Conservation (phyloP, 2,113 vertebrate genomes). For the Scytalopus superciliaris region DNA sequence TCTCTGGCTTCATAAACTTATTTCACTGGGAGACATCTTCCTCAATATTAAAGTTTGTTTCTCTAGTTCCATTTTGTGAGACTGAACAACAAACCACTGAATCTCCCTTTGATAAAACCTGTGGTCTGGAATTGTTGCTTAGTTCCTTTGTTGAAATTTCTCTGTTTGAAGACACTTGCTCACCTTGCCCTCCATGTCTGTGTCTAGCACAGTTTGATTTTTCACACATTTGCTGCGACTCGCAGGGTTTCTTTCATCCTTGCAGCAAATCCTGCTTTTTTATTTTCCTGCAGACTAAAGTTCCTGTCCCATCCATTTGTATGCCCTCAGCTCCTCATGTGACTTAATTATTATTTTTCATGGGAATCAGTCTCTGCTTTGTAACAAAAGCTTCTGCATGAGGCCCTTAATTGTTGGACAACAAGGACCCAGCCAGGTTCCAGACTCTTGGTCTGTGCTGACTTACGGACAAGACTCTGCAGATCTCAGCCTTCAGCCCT, state of each 20-base stretch:
- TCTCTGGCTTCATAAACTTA: neutral
- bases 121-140: neutral
- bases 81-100: neutral
- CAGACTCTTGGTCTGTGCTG: neutral
- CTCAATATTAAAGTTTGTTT: neutral
- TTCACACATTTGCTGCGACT: neutral
- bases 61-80: neutral
- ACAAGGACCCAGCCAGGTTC: neutral
- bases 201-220: neutral
- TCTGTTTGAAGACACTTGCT: neutral
- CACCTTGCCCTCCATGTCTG: neutral
- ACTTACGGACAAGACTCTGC: neutral
- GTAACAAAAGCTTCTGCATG: neutral
- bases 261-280: neutral
- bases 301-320: neutral
- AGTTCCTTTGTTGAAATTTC: neutral
- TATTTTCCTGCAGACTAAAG: neutral
- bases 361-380: neutral
- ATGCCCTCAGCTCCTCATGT: neutral
- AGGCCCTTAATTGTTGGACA: neutral
- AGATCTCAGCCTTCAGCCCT: fast-evolving
- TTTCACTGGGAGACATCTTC: neutral
- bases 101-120: neutral
- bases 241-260: neutral
- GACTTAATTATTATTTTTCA: fast-evolving